Evolutionary conservation across 2,888 invertebrate genomes (phyloP).

Genomic region (Hyposoter dolosus): DNA sequence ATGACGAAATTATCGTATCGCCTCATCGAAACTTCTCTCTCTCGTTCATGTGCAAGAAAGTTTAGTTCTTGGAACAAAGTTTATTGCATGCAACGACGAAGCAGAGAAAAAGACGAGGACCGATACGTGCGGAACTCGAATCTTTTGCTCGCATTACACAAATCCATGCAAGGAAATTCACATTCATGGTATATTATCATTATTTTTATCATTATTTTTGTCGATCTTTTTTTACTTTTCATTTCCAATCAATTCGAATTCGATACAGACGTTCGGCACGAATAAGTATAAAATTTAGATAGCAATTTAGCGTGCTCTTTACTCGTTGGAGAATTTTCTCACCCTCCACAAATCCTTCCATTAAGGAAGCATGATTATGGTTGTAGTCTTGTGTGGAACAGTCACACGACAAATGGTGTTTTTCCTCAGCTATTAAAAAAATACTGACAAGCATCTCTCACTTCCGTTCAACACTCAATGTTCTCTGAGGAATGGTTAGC

Average conservation of each 20-base stretch:
- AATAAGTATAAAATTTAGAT: not conserved
- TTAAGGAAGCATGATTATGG: not conserved
- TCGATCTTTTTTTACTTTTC: conserved; percentile 7
- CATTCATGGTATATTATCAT: not conserved
- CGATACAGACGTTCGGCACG: conserved; percentile 30
- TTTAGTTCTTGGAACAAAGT: conserved; percentile 39
- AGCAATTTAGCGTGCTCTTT: not conserved
- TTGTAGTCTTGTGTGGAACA: too few species aligned
- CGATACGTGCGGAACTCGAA: not conserved
- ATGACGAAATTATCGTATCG: conserved; percentile 31
- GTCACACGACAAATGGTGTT: not conserved
- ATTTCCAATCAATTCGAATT: conserved; percentile 66
- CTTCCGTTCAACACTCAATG: conserved; percentile 11
- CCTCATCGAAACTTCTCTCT: conserved; percentile 20
- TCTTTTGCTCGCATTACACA: conserved; percentile 8
- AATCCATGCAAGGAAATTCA: not conserved
- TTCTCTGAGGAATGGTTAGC: not conserved
- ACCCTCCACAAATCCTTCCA: not conserved
- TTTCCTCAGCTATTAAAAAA: conserved; percentile 25
- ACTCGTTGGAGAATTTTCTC: not conserved
- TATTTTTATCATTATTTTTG: not conserved
- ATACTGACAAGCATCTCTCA: conserved; percentile 28
- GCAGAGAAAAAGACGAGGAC: not conserved
- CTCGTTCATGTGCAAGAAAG: conserved; percentile 26
- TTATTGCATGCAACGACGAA: conserved; percentile 14